Evolutionary conservation across 2,113 vertebrate species (phyloP).

Genomic region (Heterotis niloticus): DNA sequence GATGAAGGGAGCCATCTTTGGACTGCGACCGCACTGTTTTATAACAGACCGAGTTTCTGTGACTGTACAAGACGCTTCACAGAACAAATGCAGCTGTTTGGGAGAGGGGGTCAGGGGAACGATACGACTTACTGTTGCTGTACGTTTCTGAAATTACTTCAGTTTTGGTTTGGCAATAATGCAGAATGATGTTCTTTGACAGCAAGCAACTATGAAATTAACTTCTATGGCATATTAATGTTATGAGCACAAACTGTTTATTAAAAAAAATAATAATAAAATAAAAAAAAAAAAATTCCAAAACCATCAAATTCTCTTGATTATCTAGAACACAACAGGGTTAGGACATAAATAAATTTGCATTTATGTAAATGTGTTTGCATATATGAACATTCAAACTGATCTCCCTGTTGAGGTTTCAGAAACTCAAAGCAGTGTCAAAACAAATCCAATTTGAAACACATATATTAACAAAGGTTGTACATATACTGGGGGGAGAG

Average conservation of each 20-base stretch:
- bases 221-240: conserved; percentile 5
- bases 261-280: no score
- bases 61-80: conserved; percentile 10
- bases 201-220: neutral
- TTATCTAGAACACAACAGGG: neutral
- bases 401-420: conserved; percentile 32
- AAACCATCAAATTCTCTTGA: conserved; percentile 9
- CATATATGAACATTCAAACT: conserved; percentile 35
- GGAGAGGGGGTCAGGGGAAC: neutral
- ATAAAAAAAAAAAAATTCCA: conserved; percentile 17
- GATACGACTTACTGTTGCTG: neutral
- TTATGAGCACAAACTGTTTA: conserved; percentile 23
- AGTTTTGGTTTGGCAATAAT: conserved; percentile 8
- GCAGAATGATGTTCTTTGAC: conserved; percentile 10
- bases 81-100: conserved; percentile 2
- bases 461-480: conserved; percentile 23
- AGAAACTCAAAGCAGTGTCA: conserved; percentile 45
- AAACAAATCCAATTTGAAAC: conserved; percentile 38
- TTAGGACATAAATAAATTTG: conserved; percentile 24
- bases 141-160: neutral
- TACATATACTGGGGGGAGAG: conserved; percentile 19
- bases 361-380: conserved; percentile 31
- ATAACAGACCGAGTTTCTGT: conserved; percentile 18
- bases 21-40: conserved; percentile 49
- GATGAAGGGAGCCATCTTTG: conserved; percentile 29